phyloP scores from a whole-genome alignment of 1,140 invertebrate genomes.

The Pseudomyrmex sp. region DNA sequence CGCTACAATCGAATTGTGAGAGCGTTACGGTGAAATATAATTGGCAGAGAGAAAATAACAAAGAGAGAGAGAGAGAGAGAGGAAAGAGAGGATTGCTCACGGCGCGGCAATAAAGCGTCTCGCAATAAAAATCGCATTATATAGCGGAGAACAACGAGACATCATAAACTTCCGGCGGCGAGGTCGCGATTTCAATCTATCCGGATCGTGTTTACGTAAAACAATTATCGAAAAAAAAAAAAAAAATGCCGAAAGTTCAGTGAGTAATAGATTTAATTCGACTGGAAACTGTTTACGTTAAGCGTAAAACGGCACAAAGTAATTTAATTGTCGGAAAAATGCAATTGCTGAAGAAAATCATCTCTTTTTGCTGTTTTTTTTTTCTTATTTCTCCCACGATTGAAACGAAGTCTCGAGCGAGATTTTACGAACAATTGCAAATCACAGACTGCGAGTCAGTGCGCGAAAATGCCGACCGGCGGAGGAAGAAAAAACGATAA shows the following conservation, averaged over 20 bases:
- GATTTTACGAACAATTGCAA: neutral
- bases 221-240: conserved; percentile 5
- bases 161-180: conserved; percentile 46
- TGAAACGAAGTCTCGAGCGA: no score
- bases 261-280: neutral
- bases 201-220: conserved; percentile 11
- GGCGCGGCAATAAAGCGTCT: conserved; percentile 16
- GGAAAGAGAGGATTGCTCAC: neutral
- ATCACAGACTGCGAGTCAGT: neutral
- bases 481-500: neutral
- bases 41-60: conserved; percentile 43
- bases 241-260: neutral
- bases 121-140: conserved; percentile 46
- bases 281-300: neutral
- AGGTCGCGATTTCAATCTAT: conserved; percentile 26
- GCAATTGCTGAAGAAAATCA: neutral
- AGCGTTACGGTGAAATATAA: conserved; percentile 16
- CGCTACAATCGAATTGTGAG: conserved; percentile 35
- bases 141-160: conserved; percentile 22
- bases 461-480: neutral
- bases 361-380: no score
- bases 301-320: neutral
- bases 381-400: no score
- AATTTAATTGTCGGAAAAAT: neutral
- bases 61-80: neutral